Evolutionary conservation across 2,797 vertebrate species (phyloP), one percentile per base, ranked within the genome.

Genomic region (Kryptopterus vitreolus): DNA sequence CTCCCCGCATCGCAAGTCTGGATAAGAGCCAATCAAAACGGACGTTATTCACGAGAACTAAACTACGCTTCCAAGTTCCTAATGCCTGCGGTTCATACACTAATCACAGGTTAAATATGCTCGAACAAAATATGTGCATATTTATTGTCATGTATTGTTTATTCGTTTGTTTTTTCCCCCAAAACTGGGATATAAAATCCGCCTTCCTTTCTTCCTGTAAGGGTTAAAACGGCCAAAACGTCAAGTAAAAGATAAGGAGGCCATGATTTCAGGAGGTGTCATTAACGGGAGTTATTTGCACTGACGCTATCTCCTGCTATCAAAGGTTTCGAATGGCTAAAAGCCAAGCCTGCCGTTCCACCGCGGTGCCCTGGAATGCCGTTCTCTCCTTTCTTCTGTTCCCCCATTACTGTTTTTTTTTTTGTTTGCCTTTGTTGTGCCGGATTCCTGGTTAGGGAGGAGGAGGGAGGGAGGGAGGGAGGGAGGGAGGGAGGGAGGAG

Each of bases 361-460:
- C 46, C n/a, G 80, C 74, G 83, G 62, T 74, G 24, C 26, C 58
- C 79, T 53, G 77, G 81, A 33, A 80, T 84, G 81, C 79, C 35
- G 35, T 79, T 87, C 77, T 62, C 58, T 74, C 78, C 31, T 76
- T 69, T 65, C 53, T 79, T 85, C 83, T 82, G 83, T 83, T 90
- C 81, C 76, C n/a, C 85, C 81, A 80, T 86, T 86, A 66, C 81
- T 35, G 68, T 7, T 58, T 88, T 90, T 87, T 91, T 87, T 58
- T 88, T 90, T 87, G 90, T 87, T 90, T 88, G 84, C 83, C 81
- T 88, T 89, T 90, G 85, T 88, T 85, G 86, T 83, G 33, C 84
- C 74, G 81, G 80, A 77, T 63, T 52, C 33, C 50, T 48, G 55
- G 22, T 35, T 35, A 29, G n/a, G n/a, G 35, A 74, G 72, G 46